Evolutionary conservation across 2,888 invertebrate species (phyloP), one percentile per base, ranked within the genome.

Genomic region (Apamea crenata): DNA sequence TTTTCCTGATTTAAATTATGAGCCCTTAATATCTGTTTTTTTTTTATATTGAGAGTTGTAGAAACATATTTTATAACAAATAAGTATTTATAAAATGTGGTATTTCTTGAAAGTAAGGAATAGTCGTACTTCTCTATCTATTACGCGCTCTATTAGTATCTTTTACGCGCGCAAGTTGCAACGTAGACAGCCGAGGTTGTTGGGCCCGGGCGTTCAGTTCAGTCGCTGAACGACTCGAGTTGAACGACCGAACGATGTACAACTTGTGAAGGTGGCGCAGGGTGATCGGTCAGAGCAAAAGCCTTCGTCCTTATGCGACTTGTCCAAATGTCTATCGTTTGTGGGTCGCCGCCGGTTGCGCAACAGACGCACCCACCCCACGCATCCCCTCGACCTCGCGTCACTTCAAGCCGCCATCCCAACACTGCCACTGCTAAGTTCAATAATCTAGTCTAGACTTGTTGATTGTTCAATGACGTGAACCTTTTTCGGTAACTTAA

Each of bases 371-470:
- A 84, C 91, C 87, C 89, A 82, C 88, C 87, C 90, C 89, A 87
- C 88, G 87, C 87, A 89, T 86, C 83, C 89, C 89, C 80, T 81
- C 88, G 88, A 83, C 90, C 91, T 88, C 89, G 85, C 83, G 86
- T 88, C 88, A 90, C 88, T 91, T 89, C 86, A 87, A 89, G 88
- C 88, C 88, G 81, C 89, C 68, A 88, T 90, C 89, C 90, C 81
- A 78, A 81, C 81, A 69, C 67, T 77, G 73, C 85, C 84, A 71
- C 63, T 78, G 75, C 87, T 85, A 89, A 92, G 93, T 93, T 89
- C 93, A 93, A 93, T 89, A 92, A 89, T 91, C 93, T 91, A 91
- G 94, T 94, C 94, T 95, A 95, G 93, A 94, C 94, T 94, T 93
- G 93, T 93, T 94, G 92, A 93, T 93, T 92, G 91, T 90, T 88